Evolutionary conservation across 2,797 vertebrate species (phyloP).

Genomic region (Pachyuromys duprasi): DNA sequence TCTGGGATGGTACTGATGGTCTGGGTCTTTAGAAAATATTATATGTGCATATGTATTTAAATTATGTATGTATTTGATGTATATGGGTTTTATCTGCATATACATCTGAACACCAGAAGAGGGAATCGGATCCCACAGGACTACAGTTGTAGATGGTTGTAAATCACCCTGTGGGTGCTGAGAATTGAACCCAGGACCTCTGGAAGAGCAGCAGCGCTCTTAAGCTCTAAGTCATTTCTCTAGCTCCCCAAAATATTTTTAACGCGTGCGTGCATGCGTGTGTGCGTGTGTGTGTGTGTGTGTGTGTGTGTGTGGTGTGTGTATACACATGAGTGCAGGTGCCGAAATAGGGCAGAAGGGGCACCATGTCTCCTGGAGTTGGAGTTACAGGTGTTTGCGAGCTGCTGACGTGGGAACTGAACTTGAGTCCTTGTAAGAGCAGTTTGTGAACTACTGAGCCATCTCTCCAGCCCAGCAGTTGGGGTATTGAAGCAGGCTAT

Average conservation of each 20-base stretch:
- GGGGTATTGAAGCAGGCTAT: fast-evolving
- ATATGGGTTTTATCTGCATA: background rate
- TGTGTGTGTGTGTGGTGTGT: too few relatives aligned
- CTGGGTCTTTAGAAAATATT: background rate
- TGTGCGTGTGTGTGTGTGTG: too few relatives aligned
- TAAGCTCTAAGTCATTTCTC: background rate
- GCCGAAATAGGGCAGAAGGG: background rate
- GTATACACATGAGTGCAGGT: background rate
- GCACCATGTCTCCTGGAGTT: background rate
- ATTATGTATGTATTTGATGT: background rate
- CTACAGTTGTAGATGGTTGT: background rate
- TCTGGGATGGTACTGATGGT: background rate
- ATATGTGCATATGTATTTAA: background rate
- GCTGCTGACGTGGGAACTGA: background rate
- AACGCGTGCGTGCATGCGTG: too few relatives aligned
- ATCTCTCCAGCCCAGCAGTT: background rate
- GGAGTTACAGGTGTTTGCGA: background rate
- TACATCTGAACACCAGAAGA: background rate
- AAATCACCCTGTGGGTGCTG: background rate
- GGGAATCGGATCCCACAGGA: background rate
- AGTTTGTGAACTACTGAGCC: background rate
- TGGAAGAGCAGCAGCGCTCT: background rate
- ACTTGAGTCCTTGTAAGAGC: background rate
- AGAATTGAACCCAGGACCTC: background rate
- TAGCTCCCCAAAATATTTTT: background rate